A percentile compares a stretch with the other conserved stretches of the same genome.
phyloP scores from a whole-genome alignment of 2,113 vertebrate genomes.

The Trichomycterus rosablanca region DNA sequence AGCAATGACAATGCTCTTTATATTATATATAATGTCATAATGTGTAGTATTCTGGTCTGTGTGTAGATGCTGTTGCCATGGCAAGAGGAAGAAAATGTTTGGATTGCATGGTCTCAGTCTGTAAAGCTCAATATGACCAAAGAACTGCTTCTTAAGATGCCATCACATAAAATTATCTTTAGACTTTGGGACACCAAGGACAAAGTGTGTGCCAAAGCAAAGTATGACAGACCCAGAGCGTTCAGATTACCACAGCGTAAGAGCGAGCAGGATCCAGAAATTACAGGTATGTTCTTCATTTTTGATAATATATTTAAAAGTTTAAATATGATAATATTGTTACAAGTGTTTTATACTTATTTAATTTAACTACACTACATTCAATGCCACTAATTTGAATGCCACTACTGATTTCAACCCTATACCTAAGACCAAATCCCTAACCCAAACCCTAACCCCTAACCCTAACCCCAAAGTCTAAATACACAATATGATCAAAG shows the following conservation, averaged over 20 bases:
- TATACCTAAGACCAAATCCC: too few species aligned
- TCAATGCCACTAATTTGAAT: too few species aligned
- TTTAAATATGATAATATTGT: too few species aligned
- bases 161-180: conserved; percentile 68
- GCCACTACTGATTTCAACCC: too few species aligned
- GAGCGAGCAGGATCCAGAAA: conserved; percentile 34
- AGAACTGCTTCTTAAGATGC: conserved; percentile 67
- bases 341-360: too few species aligned
- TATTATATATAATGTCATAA: too few species aligned
- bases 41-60: conserved; percentile 4
- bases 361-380: too few species aligned
- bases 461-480: too few species aligned
- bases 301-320: too few species aligned
- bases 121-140: conserved; percentile 62
- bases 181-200: conserved; percentile 71
- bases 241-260: conserved; percentile 40
- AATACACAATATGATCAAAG: too few species aligned
- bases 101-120: conserved; percentile 73
- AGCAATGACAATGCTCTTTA: too few species aligned
- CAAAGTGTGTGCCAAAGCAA: conserved; percentile 60
- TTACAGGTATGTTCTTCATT: conserved; percentile 50
- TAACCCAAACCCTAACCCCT: too few species aligned
- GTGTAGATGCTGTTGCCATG: conserved; percentile 67
- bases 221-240: conserved; percentile 51
- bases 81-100: conserved; percentile 69